These are phyloP conservation scores for Agapostemon virescens DNA, from an alignment of 2,888 invertebrate species.

Conservation along the genomic window DNA sequence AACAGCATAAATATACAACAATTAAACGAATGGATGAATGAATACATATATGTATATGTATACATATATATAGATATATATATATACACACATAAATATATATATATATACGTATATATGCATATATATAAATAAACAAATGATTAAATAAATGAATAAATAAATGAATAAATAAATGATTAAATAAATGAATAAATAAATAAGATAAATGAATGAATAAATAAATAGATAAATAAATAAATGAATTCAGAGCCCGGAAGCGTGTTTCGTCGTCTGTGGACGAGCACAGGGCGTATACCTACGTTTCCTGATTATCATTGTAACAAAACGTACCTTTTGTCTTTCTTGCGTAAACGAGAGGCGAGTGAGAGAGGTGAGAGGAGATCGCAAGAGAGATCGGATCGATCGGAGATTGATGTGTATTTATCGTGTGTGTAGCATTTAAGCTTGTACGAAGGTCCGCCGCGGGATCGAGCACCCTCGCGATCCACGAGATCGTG, in stretches of 20 bases:
- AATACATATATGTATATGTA: slow-evolving; percentile 29
- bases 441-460: slow-evolving; percentile 42
- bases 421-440: slow-evolving; percentile 45
- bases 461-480: slow-evolving; percentile 38
- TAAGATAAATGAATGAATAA: slow-evolving; percentile 12
- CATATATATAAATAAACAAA: not conserved
- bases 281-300: slow-evolving; percentile 22
- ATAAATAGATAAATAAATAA: slow-evolving; percentile 34
- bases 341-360: slow-evolving; percentile 51
- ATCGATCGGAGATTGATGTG: slow-evolving; percentile 47
- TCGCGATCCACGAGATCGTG: slow-evolving; percentile 28
- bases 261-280: slow-evolving; percentile 52
- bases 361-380: slow-evolving; percentile 5
- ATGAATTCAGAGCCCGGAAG: slow-evolving; percentile 38
- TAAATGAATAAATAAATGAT: slow-evolving; percentile 26
- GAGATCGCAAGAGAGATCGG: slow-evolving; percentile 10
- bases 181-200: slow-evolving; percentile 27
- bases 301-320: slow-evolving; percentile 48
- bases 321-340: slow-evolving; percentile 60
- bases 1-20: slow-evolving; percentile 39
- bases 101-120: slow-evolving; percentile 25
- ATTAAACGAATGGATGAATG: slow-evolving; percentile 13
- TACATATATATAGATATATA: slow-evolving; percentile 20
- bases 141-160: slow-evolving; percentile 18
- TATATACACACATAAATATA: slow-evolving; percentile 15